phyloP scores from a whole-genome alignment of 2,888 invertebrate genomes.

The Zygogramma bicolorata region DNA sequence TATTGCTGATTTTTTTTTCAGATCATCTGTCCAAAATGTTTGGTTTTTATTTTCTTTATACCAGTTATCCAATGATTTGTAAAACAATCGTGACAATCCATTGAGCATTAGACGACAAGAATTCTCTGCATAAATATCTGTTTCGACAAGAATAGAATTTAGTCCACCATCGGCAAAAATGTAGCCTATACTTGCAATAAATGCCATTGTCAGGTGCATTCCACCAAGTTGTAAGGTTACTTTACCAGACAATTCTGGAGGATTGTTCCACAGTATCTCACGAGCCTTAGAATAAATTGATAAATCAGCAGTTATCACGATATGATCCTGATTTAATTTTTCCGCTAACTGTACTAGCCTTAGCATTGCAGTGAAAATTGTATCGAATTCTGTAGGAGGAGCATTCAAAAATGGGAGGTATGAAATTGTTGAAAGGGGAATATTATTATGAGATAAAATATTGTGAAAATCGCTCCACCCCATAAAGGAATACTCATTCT shows the following conservation, averaged over 20 bases:
- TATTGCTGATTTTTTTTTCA: not conserved
- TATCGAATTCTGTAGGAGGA: slow-evolving; percentile 24
- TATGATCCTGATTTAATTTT: slow-evolving; percentile 29
- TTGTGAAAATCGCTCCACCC: slow-evolving; percentile 31
- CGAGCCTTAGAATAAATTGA: slow-evolving; percentile 37
- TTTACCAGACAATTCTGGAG: slow-evolving; percentile 31
- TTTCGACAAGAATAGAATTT: slow-evolving; percentile 18
- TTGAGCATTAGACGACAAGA: slow-evolving; percentile 33
- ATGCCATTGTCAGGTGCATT: slow-evolving; percentile 37
- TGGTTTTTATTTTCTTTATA: not conserved
- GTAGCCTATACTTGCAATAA: slow-evolving; percentile 40
- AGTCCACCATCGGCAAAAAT: slow-evolving; percentile 44
- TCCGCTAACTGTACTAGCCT: slow-evolving; percentile 31
- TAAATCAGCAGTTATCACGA: slow-evolving; percentile 34
- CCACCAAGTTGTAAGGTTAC: slow-evolving; percentile 30
- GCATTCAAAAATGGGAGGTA: slow-evolving; percentile 42
- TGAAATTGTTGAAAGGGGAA: slow-evolving; percentile 27
- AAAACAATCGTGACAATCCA: slow-evolving; percentile 29
- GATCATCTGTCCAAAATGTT: not conserved
- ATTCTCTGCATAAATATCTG: slow-evolving; percentile 28
- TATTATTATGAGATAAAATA: slow-evolving; percentile 35
- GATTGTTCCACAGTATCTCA: slow-evolving; percentile 41
- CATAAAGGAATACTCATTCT: slow-evolving; percentile 24
- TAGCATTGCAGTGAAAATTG: slow-evolving; percentile 36
- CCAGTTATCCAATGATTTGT: not conserved